Percentiles rank a stretch among this genome's conserved stretches.
Evolutionary conservation across 2,888 invertebrate genomes (phyloP).

Genomic region (Leptogaster cylindrica): DNA sequence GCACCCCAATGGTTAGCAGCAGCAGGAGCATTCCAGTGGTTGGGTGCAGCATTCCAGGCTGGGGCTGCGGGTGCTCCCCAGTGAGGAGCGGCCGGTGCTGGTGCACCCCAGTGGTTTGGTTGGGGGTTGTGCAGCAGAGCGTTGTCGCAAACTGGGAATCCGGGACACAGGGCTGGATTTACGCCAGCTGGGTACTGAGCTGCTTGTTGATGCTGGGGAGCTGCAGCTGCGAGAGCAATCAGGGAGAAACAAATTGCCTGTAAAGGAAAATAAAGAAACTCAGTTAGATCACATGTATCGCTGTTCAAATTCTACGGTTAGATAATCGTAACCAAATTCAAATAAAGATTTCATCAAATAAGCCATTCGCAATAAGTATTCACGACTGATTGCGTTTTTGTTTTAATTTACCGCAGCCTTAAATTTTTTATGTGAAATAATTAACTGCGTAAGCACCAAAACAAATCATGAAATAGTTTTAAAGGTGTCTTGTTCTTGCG

Average conservation of each 20-base stretch:
- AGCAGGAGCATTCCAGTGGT: slow-evolving; percentile 50
- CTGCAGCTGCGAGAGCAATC: slow-evolving; percentile 56
- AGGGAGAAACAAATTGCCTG: slow-evolving; percentile 57
- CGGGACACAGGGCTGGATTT: slow-evolving; percentile 63
- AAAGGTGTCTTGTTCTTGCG: no score
- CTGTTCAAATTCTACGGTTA: no score
- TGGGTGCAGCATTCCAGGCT: slow-evolving; percentile 49
- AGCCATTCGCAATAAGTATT: no score
- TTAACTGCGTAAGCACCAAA: no score
- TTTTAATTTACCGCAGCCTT: no score
- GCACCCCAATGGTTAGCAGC: slow-evolving; percentile 49
- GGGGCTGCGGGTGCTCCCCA: slow-evolving; percentile 51
- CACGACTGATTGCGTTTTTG: no score
- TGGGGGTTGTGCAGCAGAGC: slow-evolving; percentile 60
- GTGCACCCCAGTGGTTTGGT: slow-evolving; percentile 56
- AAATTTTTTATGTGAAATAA: no score
- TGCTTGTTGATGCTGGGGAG: slow-evolving; percentile 60
- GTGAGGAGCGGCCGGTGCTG: slow-evolving; percentile 51
- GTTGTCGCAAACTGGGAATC: slow-evolving; percentile 65
- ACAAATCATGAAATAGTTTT: no score
- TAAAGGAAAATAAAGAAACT: slow-evolving; percentile 33
- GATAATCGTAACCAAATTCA: no score
- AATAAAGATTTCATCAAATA: no score
- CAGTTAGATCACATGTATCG: no score
- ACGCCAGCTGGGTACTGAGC: slow-evolving; percentile 64